A percentile compares a stretch with the other conserved stretches of the same genome.
These are phyloP conservation scores for Tachystola acroxantha DNA, from an alignment of 2,888 invertebrate species.

Conservation along the genomic window DNA sequence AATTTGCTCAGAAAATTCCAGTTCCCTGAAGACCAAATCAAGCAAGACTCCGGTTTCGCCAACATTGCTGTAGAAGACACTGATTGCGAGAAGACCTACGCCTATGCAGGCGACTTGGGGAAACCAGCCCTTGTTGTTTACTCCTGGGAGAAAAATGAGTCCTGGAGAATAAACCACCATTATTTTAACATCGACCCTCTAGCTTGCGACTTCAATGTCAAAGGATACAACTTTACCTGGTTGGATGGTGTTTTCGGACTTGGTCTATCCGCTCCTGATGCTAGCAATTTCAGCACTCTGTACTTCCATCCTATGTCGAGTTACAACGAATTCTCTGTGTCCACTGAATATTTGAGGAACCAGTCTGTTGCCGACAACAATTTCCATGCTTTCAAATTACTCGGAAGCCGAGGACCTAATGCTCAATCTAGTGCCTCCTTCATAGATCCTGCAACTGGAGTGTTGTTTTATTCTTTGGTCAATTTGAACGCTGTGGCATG, in stretches of 20 bases:
- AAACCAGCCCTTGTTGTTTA: constrained; percentile 85
- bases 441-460: constrained; percentile 83
- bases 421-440: constrained; percentile 87
- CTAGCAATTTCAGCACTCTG: constrained; percentile 83
- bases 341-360: constrained; percentile 82
- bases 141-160: constrained; percentile 83
- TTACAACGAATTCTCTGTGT: constrained; percentile 86
- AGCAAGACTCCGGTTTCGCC: constrained; percentile 83
- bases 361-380: constrained; percentile 72
- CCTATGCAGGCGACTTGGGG: constrained; percentile 84
- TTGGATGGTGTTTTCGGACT: constrained; percentile 88
- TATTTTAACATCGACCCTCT: constrained; percentile 85
- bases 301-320: constrained; percentile 90
- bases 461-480: constrained; percentile 85
- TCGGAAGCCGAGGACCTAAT: constrained; percentile 84
- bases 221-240: constrained; percentile 85
- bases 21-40: constrained; percentile 81
- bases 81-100: constrained; percentile 84
- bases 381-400: constrained; percentile 81
- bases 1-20: constrained; percentile 81
- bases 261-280: constrained; percentile 80
- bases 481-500: constrained; percentile 88
- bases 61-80: constrained; percentile 88
- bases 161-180: constrained; percentile 86
- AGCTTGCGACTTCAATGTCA: constrained; percentile 85